Conservation (phyloP, 2,113 vertebrate species). For the Agapornis roseicollis region DNA sequence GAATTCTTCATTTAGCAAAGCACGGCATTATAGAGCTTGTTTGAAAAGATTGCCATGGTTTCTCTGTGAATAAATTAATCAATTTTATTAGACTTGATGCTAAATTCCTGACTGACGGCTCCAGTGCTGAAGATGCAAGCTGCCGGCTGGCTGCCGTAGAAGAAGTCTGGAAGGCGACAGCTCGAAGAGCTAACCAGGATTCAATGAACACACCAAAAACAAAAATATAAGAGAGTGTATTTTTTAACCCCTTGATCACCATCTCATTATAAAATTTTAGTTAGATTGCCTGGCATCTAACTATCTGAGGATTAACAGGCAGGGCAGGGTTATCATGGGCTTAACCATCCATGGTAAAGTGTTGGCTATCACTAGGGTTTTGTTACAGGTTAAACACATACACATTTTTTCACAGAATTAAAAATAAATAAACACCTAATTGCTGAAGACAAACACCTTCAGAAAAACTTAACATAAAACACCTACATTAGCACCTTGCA, state of each 20-base stretch:
- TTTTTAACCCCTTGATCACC: not conserved
- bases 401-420: not conserved
- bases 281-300: not conserved
- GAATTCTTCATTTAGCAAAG: not conserved
- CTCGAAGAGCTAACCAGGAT: not conserved
- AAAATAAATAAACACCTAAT: not conserved
- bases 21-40: not conserved
- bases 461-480: not conserved
- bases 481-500: fast-evolving
- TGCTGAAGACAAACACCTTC: not conserved
- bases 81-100: not conserved
- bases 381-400: not conserved
- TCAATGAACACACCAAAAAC: not conserved
- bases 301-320: not conserved
- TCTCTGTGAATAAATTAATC: not conserved
- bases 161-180: not conserved
- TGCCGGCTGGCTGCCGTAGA: not conserved
- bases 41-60: not conserved
- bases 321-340: not conserved
- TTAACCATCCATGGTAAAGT: not conserved
- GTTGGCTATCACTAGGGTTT: not conserved
- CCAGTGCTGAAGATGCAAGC: not conserved
- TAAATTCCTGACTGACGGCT: not conserved
- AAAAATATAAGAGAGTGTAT: not conserved
- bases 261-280: not conserved